Evolutionary conservation across 2,113 vertebrate genomes (phyloP).

Genomic region (Bostrychus sinensis): DNA sequence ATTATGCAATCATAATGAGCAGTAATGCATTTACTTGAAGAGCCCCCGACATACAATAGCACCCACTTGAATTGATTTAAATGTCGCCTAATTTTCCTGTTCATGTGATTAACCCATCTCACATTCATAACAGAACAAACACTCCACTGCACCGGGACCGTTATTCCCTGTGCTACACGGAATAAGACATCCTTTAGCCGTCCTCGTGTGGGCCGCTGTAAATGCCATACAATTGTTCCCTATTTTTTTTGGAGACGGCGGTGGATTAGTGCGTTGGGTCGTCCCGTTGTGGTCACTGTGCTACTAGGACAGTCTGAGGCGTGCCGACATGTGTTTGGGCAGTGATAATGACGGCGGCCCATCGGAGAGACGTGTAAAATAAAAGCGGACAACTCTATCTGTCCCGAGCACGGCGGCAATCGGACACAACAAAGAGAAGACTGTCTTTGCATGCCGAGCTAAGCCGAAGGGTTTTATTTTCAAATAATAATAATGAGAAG

Average conservation of each 20-base stretch:
- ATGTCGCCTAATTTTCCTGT: constrained; percentile 9
- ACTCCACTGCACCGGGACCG: constrained; percentile 14
- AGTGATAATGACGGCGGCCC: constrained; percentile 73
- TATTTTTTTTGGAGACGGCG: constrained; percentile 46
- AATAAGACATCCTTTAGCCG: constrained; percentile 54
- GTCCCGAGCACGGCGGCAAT: constrained; percentile 62
- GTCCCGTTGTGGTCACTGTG: constrained; percentile 68
- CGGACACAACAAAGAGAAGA: constrained; percentile 63
- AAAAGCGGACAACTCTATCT: constrained; percentile 69
- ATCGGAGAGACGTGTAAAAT: constrained; percentile 54
- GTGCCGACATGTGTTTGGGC: constrained; percentile 68
- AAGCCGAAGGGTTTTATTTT: constrained; percentile 74
- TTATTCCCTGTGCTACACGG: constrained; percentile 32
- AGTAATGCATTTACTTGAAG: not conserved
- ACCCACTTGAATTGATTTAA: constrained; percentile 6
- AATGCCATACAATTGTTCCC: constrained; percentile 71
- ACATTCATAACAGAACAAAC: constrained; percentile 34
- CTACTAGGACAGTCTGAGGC: constrained; percentile 59
- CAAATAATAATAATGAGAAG: constrained; percentile 67
- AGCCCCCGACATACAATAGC: not conserved
- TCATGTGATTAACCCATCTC: constrained; percentile 30
- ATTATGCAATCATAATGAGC: not conserved
- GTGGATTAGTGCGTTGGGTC: constrained; percentile 61
- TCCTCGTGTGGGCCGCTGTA: constrained; percentile 42
- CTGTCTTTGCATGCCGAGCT: constrained; percentile 59